Conservation (phyloP, 2,888 invertebrate genomes). For the Cryptocephalus moraei region DNA sequence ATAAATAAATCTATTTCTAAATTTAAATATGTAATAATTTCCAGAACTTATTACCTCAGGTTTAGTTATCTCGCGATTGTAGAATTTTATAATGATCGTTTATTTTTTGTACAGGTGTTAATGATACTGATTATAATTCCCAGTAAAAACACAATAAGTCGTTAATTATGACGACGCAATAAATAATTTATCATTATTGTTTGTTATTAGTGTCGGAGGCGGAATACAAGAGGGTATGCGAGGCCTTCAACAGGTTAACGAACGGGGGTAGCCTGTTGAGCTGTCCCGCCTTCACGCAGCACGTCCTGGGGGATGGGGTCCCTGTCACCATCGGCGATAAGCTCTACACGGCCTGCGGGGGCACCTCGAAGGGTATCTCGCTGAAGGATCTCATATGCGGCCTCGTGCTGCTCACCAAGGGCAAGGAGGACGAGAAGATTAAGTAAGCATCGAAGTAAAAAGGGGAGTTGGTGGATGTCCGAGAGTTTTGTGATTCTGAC, state of each 20-base stretch:
- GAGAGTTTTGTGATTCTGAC: no score
- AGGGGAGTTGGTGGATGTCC: no score
- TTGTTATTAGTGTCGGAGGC: constrained; percentile 63
- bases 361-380: constrained; percentile 67
- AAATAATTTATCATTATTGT: no score
- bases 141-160: no score
- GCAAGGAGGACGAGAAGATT: constrained; percentile 76
- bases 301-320: constrained; percentile 80
- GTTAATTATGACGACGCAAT: no score
- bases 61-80: no score
- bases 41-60: no score
- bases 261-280: constrained; percentile 59
- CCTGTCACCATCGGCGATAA: constrained; percentile 73
- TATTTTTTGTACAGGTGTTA: no score
- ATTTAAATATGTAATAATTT: no score
- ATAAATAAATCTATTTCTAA: no score
- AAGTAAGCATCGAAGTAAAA: constrained; percentile 46
- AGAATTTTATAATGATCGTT: no score
- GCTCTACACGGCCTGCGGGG: constrained; percentile 76
- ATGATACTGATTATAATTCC: no score
- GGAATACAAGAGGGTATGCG: constrained; percentile 73
- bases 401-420: constrained; percentile 75
- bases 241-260: constrained; percentile 78
- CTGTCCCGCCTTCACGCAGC: constrained; percentile 68
- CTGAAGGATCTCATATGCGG: constrained; percentile 79